These are phyloP conservation scores for Pachypanchax playfairii DNA, from an alignment of 2,113 vertebrate genomes.

Conservation along the genomic window DNA sequence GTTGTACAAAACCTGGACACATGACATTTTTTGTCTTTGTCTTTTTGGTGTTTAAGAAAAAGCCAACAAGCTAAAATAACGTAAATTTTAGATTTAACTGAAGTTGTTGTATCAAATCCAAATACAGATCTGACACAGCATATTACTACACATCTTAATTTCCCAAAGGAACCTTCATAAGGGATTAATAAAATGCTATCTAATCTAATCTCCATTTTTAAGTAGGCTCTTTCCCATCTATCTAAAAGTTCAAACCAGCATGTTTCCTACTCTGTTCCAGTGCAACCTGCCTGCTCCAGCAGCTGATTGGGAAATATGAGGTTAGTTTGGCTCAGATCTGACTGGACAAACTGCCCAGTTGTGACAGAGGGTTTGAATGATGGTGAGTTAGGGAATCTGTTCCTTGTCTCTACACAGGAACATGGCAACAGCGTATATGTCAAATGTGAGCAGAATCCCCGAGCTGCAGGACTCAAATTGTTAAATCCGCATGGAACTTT, in stretches of 20 bases:
- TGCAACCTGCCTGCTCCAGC: conserved; percentile 36
- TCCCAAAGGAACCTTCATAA: no score
- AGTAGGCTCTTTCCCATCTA: conserved; percentile 39
- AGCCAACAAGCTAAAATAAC: background rate
- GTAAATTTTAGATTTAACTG: conserved; percentile 8
- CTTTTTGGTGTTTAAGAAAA: background rate
- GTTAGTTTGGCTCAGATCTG: conserved; percentile 49
- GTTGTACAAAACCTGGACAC: conserved; percentile 37
- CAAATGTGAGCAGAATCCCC: conserved; percentile 25
- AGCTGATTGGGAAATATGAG: conserved; percentile 44
- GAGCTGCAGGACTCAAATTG: conserved; percentile 25
- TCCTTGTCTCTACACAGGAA: conserved; percentile 23
- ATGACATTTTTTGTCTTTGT: conserved; percentile 16
- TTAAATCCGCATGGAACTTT: conserved; percentile 37
- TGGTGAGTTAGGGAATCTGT: background rate
- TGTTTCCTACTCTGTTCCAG: conserved; percentile 38
- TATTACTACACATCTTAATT: no score
- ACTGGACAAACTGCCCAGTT: conserved; percentile 13
- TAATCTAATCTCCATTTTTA: no score
- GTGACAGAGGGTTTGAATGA: no score
- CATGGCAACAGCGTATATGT: no score
- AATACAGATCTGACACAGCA: conserved; percentile 20
- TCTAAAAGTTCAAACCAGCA: conserved; percentile 64
- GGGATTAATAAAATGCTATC: no score
- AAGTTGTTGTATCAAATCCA: conserved; percentile 28